Conservation (phyloP, 2,888 invertebrate species). For the Pasiphila rectangulata region DNA sequence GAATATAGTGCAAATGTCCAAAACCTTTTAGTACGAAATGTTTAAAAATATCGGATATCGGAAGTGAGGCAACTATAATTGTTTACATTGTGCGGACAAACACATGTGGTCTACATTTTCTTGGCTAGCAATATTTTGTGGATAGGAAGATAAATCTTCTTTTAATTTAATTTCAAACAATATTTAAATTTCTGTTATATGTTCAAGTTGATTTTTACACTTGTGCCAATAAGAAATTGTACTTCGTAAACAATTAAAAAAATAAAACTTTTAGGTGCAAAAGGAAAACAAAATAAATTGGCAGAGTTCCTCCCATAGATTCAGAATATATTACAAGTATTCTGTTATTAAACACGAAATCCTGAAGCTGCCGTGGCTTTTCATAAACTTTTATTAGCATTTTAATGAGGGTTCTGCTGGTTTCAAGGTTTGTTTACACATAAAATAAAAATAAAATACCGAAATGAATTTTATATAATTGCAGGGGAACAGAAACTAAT, state of each 20-base stretch:
- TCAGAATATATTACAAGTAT: too few relatives aligned
- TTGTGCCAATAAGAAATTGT: too few relatives aligned
- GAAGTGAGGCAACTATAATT: constrained; percentile 25
- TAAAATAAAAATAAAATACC: constrained; percentile 15
- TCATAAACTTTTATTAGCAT: constrained; percentile 26
- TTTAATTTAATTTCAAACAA: too few relatives aligned
- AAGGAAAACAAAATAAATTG: too few relatives aligned
- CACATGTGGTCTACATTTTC: not conserved
- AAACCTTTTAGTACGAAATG: constrained; percentile 26
- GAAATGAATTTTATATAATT: too few relatives aligned
- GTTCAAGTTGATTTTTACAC: too few relatives aligned
- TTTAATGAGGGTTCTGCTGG: constrained; percentile 15
- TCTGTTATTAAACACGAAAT: too few relatives aligned
- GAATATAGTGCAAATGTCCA: constrained; percentile 1
- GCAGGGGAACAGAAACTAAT: too few relatives aligned
- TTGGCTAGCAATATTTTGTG: not conserved
- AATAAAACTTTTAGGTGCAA: too few relatives aligned
- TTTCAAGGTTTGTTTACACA: constrained; percentile 11
- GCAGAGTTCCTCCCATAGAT: not conserved
- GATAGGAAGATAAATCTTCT: too few relatives aligned
- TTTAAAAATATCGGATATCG: constrained; percentile 37
- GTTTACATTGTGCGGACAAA: constrained; percentile 8
- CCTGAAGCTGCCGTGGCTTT: not conserved
- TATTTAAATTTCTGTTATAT: too few relatives aligned
- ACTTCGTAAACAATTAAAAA: too few relatives aligned